A percentile compares a stretch with the other conserved stretches of the same genome.
Evolutionary conservation across 2,113 vertebrate species (phyloP).

Genomic region (Pterocles burchelli): DNA sequence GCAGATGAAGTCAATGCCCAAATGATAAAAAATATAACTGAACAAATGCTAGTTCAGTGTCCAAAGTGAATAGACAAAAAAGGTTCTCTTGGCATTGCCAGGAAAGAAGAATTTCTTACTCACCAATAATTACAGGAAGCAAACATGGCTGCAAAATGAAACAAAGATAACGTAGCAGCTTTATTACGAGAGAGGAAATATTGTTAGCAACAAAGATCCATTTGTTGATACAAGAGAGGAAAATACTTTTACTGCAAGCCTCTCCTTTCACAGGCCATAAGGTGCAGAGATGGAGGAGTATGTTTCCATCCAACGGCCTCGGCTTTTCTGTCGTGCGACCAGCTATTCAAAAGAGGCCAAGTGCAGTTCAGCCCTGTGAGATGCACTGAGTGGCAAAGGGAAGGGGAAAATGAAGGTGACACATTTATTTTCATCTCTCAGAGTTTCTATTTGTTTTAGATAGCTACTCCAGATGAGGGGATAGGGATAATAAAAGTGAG

Average conservation of each 20-base stretch:
- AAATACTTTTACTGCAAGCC: neutral
- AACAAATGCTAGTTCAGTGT: neutral
- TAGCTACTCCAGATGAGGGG: neutral
- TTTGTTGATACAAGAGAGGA: neutral
- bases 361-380: neutral
- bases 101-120: neutral
- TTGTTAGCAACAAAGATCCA: neutral
- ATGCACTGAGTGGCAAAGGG: neutral
- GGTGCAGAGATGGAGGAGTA: neutral
- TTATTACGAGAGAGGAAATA: neutral
- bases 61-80: neutral
- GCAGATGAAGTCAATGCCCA: neutral
- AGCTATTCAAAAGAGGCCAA: neutral
- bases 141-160: neutral
- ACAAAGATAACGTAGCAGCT: neutral
- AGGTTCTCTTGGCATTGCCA: neutral
- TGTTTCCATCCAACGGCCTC: neutral
- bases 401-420: neutral
- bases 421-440: neutral
- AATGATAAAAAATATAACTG: neutral
- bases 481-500: neutral
- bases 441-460: neutral
- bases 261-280: neutral
- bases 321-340: neutral
- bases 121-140: neutral